Conservation (phyloP, 2,888 invertebrate species). For the Steinernema scapterisci region DNA sequence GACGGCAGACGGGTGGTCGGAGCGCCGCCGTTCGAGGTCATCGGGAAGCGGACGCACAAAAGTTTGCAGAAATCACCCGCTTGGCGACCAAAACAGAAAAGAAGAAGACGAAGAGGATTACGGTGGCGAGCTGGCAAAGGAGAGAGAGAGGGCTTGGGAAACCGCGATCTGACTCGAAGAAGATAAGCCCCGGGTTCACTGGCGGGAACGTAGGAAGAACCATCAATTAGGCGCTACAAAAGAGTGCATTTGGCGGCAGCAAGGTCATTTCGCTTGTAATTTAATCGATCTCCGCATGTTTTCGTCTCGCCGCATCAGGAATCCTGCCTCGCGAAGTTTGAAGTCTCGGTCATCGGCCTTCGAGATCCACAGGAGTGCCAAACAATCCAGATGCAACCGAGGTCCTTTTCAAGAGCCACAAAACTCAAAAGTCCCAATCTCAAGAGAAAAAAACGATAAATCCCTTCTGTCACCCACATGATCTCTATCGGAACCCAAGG, state of each 20-base stretch:
- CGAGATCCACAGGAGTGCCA: too few species aligned
- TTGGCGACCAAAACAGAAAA: too few species aligned
- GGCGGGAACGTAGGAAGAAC: neutral
- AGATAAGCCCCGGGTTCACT: neutral
- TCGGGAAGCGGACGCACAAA: neutral
- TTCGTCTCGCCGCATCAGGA: neutral
- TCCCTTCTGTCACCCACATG: too few species aligned
- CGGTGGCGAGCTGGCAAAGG: too few species aligned
- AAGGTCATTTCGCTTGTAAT: constrained; percentile 10
- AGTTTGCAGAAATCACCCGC: neutral
- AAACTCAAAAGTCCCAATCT: too few species aligned
- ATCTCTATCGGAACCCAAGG: too few species aligned
- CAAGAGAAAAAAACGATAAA: too few species aligned
- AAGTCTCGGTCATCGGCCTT: too few species aligned
- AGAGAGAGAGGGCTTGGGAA: neutral
- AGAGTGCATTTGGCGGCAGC: neutral
- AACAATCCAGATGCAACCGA: too few species aligned
- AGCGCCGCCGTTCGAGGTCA: neutral
- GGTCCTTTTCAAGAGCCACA: too few species aligned
- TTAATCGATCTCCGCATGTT: constrained; percentile 2
- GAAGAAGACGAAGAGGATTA: too few species aligned
- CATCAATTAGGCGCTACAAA: constrained; percentile 10
- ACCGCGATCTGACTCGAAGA: neutral
- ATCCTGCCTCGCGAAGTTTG: neutral
- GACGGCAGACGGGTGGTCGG: constrained; percentile 11